Base-by-base conservation (phyloP, 2,113 vertebrate genomes). In the Erythrolamprus reginae region DNA sequence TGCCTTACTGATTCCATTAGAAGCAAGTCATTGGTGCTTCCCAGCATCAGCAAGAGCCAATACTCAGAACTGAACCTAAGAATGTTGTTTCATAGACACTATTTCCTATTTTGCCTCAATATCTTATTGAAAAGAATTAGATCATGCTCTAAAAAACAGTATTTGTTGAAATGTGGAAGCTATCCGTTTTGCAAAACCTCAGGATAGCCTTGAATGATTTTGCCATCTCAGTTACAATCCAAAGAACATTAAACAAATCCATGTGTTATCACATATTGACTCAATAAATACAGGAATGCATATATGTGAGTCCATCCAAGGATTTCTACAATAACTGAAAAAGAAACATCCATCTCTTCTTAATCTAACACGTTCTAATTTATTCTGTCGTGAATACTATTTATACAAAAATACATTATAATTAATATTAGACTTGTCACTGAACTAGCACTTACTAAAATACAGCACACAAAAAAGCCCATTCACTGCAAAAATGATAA, bases 371-470 rank as follows among this genome's bases (percentile, higher is more conserved):
- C 87, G 86, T 9, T 17, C 85, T 52, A 58, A 50, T 45, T 58
- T 0, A 0, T 56, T 87, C 3, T 3, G 0, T 42, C 82, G 88
- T 61, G n/a, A 91, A 92, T 56, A 91, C 15, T 77, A 77, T 38
- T 77, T 77, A 21, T 77, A 38, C 3, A 42, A 77, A 65, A 77
- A 77, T 77, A 77, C 33, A 38, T 42, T 77, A 77, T 77, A 42
- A 77, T 42, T 77, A 77, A 77, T 38, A 77, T 77, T 77, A 77
- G 82, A 92, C 45, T 48, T 90, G 55, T 55, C 42, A 90, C 19
- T 93, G 90, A 90, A 58, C 51, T 88, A 94, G 50, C 84, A 82
- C 61, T 86, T 94, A 88, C 70, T 77, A 77, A 77, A 77, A 77
- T 42, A 33, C n/a, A 38, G n/a, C 70, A 38, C 7, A 19, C 91